Conservation (phyloP, 2,797 vertebrate genomes). For the Cuculus canorus region DNA sequence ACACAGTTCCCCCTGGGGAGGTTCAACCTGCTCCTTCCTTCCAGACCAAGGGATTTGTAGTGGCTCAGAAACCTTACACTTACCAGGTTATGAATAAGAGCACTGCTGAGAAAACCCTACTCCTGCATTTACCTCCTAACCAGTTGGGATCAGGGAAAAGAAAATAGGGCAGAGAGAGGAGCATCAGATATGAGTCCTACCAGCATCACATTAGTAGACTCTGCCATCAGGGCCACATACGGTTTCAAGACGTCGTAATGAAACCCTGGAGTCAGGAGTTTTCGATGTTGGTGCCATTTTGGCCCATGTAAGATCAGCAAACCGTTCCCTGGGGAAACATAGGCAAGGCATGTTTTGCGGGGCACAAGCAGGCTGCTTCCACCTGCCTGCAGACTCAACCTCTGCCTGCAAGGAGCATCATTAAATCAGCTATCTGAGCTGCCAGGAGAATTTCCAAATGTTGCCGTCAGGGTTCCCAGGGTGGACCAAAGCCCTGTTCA, state of each 20-base stretch:
- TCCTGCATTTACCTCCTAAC: not conserved
- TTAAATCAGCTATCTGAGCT: not conserved
- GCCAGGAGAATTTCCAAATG: not conserved
- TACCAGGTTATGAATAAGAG: not conserved
- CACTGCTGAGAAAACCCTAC: not conserved
- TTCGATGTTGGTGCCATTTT: slow-evolving; percentile 89
- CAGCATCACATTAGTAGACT: slow-evolving; percentile 84
- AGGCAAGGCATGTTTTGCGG: not conserved
- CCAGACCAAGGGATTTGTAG: not conserved
- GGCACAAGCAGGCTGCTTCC: not conserved
- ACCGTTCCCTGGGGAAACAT: slow-evolving; percentile 82
- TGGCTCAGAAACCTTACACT: not conserved
- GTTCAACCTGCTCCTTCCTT: not conserved
- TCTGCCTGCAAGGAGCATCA: not conserved
- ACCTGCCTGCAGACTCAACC: not conserved
- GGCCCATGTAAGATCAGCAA: slow-evolving; percentile 84
- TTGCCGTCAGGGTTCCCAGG: not conserved
- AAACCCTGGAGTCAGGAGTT: slow-evolving; percentile 90
- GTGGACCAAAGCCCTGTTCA: not conserved
- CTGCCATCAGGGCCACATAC: slow-evolving; percentile 82
- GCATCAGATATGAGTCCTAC: slow-evolving; percentile 69
- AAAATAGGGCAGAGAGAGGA: not conserved
- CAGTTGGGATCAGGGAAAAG: not conserved
- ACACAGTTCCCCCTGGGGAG: not conserved
- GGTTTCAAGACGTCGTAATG: slow-evolving; percentile 90